Conservation (phyloP, 2,797 vertebrate species). For the Eurystomus glaucurus region DNA sequence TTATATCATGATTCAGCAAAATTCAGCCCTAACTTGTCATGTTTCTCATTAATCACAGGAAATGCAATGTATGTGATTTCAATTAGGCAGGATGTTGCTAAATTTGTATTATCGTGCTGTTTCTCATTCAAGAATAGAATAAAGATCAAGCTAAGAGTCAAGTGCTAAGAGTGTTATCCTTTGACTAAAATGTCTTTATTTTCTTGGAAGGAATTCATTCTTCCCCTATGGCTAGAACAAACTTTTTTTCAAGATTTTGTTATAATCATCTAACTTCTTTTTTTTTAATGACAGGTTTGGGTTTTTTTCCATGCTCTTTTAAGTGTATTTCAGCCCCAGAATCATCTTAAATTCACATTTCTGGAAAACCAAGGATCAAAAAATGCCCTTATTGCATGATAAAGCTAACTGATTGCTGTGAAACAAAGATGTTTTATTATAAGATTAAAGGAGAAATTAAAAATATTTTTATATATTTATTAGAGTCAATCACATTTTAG, state of each 20-base stretch:
- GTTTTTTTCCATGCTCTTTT: neutral
- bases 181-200: neutral
- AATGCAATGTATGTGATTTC: neutral
- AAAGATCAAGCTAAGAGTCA: neutral
- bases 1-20: neutral
- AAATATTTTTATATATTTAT: neutral
- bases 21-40: neutral
- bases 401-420: neutral
- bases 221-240: neutral
- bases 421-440: neutral
- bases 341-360: slow-evolving; percentile 3
- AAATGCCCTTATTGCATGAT: neutral
- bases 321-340: neutral
- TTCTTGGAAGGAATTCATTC: neutral
- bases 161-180: neutral
- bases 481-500: neutral
- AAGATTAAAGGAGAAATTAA: neutral
- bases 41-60: neutral
- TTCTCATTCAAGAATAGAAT: neutral
- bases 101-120: neutral
- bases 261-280: neutral
- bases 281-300: fast-evolving
- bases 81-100: neutral
- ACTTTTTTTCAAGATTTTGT: neutral
- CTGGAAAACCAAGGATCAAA: neutral